phyloP scores from a whole-genome alignment of 2,888 invertebrate species.

The Drosophila paramelanica region DNA sequence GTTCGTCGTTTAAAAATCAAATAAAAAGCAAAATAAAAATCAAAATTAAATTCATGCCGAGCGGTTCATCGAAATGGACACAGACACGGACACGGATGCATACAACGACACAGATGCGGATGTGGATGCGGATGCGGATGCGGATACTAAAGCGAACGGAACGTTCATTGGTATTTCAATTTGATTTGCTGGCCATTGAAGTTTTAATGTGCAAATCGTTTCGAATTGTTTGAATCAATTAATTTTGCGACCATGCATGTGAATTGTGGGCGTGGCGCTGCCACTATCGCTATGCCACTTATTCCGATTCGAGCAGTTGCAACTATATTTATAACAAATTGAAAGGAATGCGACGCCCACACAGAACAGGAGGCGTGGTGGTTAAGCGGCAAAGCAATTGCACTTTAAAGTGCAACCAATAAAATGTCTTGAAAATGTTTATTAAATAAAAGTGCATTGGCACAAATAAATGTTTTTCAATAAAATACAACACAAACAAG shows the following conservation, averaged over 20 bases:
- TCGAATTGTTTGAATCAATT: constrained; percentile 76
- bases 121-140: constrained; percentile 16
- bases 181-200: constrained; percentile 65
- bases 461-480: too few species aligned
- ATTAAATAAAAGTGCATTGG: too few species aligned
- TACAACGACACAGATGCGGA: background rate
- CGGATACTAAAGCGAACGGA: constrained; percentile 37
- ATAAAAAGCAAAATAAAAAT: constrained; percentile 74
- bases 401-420: too few species aligned
- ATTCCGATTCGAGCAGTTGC: too few species aligned
- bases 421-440: too few species aligned
- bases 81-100: constrained; percentile 13
- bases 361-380: too few species aligned
- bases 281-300: too few species aligned
- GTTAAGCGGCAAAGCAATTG: too few species aligned
- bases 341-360: too few species aligned
- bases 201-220: constrained; percentile 76
- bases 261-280: constrained; percentile 15
- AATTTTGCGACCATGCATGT: constrained; percentile 59
- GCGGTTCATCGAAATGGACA: constrained; percentile 41
- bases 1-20: constrained; percentile 67
- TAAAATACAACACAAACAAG: too few species aligned
- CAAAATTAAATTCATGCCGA: constrained; percentile 74
- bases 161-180: constrained; percentile 69
- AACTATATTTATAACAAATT: too few species aligned